A percentile compares a stretch with the other conserved stretches of the same genome.
phyloP scores from a whole-genome alignment of 2,113 vertebrate species.

The Megaceryle torquata region DNA sequence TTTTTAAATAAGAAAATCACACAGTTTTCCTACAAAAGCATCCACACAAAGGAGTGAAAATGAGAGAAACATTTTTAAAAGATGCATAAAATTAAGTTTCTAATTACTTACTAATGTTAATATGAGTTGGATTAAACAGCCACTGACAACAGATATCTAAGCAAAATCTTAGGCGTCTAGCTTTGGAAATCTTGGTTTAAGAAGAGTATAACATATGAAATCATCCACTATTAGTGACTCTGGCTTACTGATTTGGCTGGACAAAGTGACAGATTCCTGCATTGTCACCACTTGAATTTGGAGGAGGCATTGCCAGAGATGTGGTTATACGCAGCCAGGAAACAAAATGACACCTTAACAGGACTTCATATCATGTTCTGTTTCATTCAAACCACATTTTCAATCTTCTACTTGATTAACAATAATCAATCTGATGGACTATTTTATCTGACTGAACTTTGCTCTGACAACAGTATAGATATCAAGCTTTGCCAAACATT shows the following conservation, averaged over 20 bases:
- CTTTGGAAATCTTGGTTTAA: neutral
- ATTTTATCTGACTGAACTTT: neutral
- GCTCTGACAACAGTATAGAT: neutral
- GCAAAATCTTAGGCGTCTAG: neutral
- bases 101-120: neutral
- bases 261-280: neutral
- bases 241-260: neutral
- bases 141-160: neutral
- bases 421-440: neutral
- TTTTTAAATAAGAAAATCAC: neutral
- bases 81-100: neutral
- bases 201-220: neutral
- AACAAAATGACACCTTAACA: neutral
- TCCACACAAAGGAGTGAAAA: neutral
- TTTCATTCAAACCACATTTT: neutral
- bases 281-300: constrained; percentile 18
- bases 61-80: neutral
- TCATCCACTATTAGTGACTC: neutral
- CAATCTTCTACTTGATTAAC: neutral
- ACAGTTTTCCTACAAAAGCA: neutral
- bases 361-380: neutral
- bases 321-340: neutral
- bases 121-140: neutral
- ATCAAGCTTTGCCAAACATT: neutral
- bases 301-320: neutral